These are phyloP conservation scores for Tetramorium simillimum DNA, from an alignment of 1,140 invertebrate genomes.

Conservation along the genomic window DNA sequence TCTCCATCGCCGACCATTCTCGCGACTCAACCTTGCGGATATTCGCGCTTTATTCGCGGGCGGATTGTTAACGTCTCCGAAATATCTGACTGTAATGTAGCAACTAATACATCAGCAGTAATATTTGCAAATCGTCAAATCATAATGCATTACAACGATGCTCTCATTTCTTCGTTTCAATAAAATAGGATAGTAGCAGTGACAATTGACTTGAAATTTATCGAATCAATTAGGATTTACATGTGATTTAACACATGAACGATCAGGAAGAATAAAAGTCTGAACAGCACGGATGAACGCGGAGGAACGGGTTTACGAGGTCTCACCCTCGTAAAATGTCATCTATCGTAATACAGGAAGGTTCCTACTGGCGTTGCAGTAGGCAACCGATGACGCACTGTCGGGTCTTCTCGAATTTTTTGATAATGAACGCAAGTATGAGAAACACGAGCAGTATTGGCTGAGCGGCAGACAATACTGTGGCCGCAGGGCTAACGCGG, in stretches of 20 bases:
- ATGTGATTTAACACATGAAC: slow-evolving; percentile 46
- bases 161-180: background rate
- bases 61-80: background rate
- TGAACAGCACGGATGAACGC: slow-evolving; percentile 55
- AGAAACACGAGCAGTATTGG: slow-evolving; percentile 83
- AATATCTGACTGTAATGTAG: background rate
- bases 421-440: slow-evolving; percentile 84
- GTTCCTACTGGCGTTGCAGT: slow-evolving; percentile 71
- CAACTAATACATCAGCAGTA: background rate
- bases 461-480: slow-evolving; percentile 82
- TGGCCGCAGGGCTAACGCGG: slow-evolving; percentile 84
- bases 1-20: slow-evolving; percentile 46
- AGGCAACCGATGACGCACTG: slow-evolving; percentile 55
- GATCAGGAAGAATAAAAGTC: slow-evolving; percentile 54
- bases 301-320: slow-evolving; percentile 37
- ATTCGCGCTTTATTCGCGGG: background rate
- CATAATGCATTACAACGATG: background rate
- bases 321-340: slow-evolving; percentile 71
- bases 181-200: background rate
- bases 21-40: slow-evolving; percentile 1
- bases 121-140: background rate
- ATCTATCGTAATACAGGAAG: slow-evolving; percentile 70
- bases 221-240: background rate
- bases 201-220: slow-evolving; percentile 7
- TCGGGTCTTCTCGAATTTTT: slow-evolving; percentile 80